phyloP scores from a whole-genome alignment of 2,113 vertebrate species.

The Hippocampus abdominalis region DNA sequence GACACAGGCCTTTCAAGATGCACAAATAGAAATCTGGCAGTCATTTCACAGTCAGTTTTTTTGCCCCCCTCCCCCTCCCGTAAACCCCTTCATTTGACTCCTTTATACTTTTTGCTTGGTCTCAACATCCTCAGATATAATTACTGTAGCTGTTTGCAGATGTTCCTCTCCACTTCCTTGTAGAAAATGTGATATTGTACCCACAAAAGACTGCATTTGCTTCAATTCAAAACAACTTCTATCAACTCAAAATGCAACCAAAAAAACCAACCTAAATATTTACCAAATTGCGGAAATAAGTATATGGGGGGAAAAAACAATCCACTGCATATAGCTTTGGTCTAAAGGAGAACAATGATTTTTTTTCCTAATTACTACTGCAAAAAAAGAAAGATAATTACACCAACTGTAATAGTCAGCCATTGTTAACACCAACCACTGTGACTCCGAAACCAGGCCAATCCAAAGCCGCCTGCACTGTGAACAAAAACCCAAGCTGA shows the following conservation, averaged over 20 bases:
- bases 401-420: constrained; percentile 36
- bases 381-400: constrained; percentile 32
- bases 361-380: constrained; percentile 53
- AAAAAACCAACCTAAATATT: constrained; percentile 20
- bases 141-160: constrained; percentile 64
- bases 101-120: constrained; percentile 33
- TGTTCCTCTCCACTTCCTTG: constrained; percentile 49
- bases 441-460: constrained; percentile 23
- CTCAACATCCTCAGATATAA: constrained; percentile 69
- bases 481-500: constrained; percentile 43
- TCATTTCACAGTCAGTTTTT: constrained; percentile 68
- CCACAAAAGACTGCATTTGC: constrained; percentile 20
- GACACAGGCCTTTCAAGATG: constrained; percentile 66
- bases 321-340: constrained; percentile 35
- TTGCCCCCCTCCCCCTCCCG: constrained; percentile 28
- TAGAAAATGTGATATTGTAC: constrained; percentile 36
- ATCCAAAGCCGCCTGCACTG: constrained; percentile 31
- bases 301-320: constrained; percentile 26
- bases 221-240: constrained; percentile 26
- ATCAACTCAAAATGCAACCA: constrained; percentile 16
- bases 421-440: constrained; percentile 57
- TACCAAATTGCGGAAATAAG: constrained; percentile 27
- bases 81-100: constrained; percentile 53
- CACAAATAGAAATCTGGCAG: constrained; percentile 75
- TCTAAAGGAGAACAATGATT: constrained; percentile 39